Evolutionary conservation across 1,140 invertebrate genomes (phyloP), one percentile per base, ranked within the genome.

Genomic region (Tetragonula clypearis): DNA sequence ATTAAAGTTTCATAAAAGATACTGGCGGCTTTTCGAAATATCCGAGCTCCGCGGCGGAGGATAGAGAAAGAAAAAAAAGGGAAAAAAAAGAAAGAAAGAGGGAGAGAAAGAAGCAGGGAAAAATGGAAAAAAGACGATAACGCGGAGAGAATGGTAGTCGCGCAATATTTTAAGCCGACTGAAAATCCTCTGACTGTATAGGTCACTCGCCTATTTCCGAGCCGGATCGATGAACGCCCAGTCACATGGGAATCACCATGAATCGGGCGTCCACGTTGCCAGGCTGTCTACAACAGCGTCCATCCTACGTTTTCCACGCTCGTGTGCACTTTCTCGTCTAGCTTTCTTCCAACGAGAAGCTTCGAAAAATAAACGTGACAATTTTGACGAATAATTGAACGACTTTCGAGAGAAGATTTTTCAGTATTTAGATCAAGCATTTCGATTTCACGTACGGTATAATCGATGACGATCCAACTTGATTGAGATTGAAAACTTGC

Each of bases 181-280:
- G 66, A 62, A 82, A 84, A 84, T 84, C 19, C 66, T n/a, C 75
- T 30, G 30, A 23, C 35, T 65, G 23, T 84, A 76, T 79, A 83
- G 81, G 81, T 83, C 81, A 49, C n/a, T 77, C 62, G 73, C 53
- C 74, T 77, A 71, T 79, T 84, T 79, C 41, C 75, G 66, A 62
- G 55, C 1, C 55, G 75, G 82, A 84, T 84, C 82, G 82, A 84
- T 84, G 75, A 84, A 84, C 75, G 75, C 35, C 65, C n/a, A 71
- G 82, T 79, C 82, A 84, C 75, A 84, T 84, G 82, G 82, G 82
- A 84, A 84, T 84, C 66, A 35, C 75, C 82, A 84, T 84, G 82
- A 84, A 84, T 79, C 82, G 82, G 15, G 62, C 41, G 82, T 71
- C 19, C 82, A 79, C 55, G 82, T 78, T 84, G 81, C 81, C 81